Evolutionary conservation across 2,797 vertebrate species (phyloP), one percentile per base, ranked within the genome.

Genomic region (Trichosurus vulpecula): DNA sequence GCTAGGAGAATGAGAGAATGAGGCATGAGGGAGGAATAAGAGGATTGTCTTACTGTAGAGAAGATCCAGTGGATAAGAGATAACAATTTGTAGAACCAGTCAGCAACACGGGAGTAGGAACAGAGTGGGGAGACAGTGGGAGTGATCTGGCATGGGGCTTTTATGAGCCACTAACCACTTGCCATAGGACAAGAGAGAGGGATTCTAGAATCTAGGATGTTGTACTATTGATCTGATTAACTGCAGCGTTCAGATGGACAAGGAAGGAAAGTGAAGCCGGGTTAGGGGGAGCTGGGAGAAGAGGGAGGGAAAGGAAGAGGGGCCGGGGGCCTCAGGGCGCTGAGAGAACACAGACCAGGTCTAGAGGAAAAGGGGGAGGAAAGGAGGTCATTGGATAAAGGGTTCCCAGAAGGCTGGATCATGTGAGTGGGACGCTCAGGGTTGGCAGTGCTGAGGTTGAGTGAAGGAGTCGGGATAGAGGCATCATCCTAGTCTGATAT

Each of bases 301-400:
- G 66, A 47, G n/a, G 8, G 16, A 87, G 74, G 22, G n/a, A 41
- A 74, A 31, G 29, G 2, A 58, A 74, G 66, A 74, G n/a, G 74
- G 41, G 41, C 41, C 0, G 1, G 13, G 31, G 31, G 10, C 13
- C 31, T n/a, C n/a, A n/a, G n/a, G n/a, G n/a, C n/a, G 14, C n/a
- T 41, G 66, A 41, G 19, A 47, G 41, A 81, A 81, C 19, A 27
- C 41, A 81, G 66, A 81, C 1, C 0, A 25, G n/a, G 66, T 41
- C 6, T 19, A 25, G n/a, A 25, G 12, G 61, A 66, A 41, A 74
- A 74, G 35, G 14, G 74, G 47, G 9, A 47, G 25, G 66, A 41
- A 22, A 41, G 66, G 66, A 25, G 6, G 22, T 81, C 2, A 8
- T 10, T 47, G 74, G 41, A 11, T 3, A 47, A 47, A 87, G 41